These are phyloP conservation scores for Megalonaias nervosa DNA, from an alignment of 1,140 invertebrate genomes.

Conservation along the genomic window DNA sequence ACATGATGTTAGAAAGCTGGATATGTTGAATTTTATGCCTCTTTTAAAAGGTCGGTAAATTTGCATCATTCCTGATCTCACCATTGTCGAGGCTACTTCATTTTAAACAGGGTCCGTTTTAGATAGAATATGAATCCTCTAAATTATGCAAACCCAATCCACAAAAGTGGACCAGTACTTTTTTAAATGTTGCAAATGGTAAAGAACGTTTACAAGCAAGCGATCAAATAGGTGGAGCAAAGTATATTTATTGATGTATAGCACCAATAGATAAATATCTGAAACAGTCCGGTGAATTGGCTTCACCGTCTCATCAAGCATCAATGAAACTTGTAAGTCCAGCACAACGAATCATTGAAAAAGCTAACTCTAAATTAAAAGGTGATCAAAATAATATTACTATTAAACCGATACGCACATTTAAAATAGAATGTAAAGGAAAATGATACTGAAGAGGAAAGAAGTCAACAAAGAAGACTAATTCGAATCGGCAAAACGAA, in stretches of 20 bases:
- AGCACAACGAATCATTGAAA: slow-evolving; percentile 25
- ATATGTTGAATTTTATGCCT: slow-evolving; percentile 10
- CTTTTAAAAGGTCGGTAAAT: no score
- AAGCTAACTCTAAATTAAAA: slow-evolving; percentile 28
- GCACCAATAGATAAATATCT: background rate
- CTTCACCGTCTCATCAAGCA: background rate
- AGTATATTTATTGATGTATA: background rate
- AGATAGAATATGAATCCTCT: slow-evolving; percentile 18
- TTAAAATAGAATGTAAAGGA: slow-evolving; percentile 1
- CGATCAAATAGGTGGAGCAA: background rate
- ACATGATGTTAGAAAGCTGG: slow-evolving; percentile 24
- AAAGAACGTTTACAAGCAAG: background rate
- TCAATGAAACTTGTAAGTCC: slow-evolving; percentile 5
- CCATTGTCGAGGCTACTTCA: no score
- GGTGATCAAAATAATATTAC: background rate
- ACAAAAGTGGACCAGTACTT: slow-evolving; percentile 29
- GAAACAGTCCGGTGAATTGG: background rate
- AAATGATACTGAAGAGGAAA: slow-evolving; percentile 7
- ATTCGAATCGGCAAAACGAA: slow-evolving; percentile 6
- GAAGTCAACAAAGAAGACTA: slow-evolving; percentile 4
- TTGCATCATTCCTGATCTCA: no score
- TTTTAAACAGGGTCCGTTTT: background rate
- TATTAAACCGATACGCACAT: background rate
- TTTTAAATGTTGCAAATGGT: slow-evolving; percentile 16
- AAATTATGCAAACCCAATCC: slow-evolving; percentile 35